These are phyloP conservation scores for Todus mexicanus DNA, from an alignment of 2,797 vertebrate genomes.

Conservation along the genomic window DNA sequence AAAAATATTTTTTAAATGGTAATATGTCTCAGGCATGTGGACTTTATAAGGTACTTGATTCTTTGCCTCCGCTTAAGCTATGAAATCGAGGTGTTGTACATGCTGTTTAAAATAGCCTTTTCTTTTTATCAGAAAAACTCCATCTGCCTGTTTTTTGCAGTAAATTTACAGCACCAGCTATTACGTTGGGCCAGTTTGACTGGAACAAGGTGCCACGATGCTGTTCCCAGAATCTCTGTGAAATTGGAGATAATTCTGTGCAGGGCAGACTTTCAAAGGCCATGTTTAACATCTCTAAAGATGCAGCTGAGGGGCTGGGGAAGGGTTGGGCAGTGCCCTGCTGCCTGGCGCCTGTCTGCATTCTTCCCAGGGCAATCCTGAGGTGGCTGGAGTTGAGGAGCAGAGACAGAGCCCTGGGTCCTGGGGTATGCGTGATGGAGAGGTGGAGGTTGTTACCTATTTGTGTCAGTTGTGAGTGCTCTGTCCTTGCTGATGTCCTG, in stretches of 20 bases:
- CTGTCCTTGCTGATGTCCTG: neutral
- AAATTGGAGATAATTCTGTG: neutral
- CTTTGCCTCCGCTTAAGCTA: neutral
- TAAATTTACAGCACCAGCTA: neutral
- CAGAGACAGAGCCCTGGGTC: neutral
- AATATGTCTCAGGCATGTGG: neutral
- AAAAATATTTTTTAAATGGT: neutral
- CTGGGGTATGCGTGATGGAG: neutral
- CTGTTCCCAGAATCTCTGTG: neutral
- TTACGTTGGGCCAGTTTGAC: fast-evolving
- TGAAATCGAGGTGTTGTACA: neutral
- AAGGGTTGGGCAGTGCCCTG: neutral
- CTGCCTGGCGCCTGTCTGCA: slow-evolving; percentile 66
- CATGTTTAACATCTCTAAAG: slow-evolving; percentile 51
- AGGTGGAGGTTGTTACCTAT: neutral
- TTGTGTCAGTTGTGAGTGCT: neutral
- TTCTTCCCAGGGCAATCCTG: slow-evolving; percentile 17
- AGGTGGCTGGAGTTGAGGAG: neutral
- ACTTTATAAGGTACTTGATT: neutral
- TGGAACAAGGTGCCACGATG: neutral
- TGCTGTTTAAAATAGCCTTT: neutral
- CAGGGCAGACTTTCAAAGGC: neutral
- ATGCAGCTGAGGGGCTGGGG: neutral
- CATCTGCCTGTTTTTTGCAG: neutral
- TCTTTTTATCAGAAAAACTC: neutral